Percentiles rank a stretch among this genome's conserved stretches.
Evolutionary conservation across 2,113 vertebrate species (phyloP).

Genomic region (Microtus pennsylvanicus): DNA sequence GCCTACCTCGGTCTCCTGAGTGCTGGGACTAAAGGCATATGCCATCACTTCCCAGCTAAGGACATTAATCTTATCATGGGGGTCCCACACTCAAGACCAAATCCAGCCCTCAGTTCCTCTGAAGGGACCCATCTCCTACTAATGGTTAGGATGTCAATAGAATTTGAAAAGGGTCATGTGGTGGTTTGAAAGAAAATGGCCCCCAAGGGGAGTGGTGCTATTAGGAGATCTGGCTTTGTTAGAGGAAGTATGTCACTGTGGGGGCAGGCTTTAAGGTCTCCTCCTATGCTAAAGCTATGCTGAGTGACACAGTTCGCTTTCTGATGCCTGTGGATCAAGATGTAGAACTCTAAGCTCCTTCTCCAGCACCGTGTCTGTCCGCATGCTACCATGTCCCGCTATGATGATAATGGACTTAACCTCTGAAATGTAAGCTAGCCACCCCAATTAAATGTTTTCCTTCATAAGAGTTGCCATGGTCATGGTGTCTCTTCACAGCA

Average conservation of each 20-base stretch:
- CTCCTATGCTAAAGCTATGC: background rate
- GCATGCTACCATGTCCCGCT: background rate
- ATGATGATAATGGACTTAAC: background rate
- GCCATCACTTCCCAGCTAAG: background rate
- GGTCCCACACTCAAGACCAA: background rate
- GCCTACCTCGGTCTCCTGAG: background rate
- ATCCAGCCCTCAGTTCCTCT: background rate
- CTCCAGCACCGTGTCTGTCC: background rate
- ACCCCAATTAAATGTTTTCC: background rate
- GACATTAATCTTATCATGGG: background rate
- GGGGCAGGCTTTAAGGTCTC: background rate
- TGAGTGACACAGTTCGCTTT: background rate
- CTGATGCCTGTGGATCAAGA: background rate
- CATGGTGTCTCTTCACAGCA: background rate
- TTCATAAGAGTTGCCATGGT: background rate
- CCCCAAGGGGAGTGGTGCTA: background rate
- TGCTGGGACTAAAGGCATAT: background rate
- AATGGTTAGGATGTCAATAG: background rate
- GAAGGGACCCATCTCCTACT: background rate
- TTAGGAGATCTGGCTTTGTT: background rate
- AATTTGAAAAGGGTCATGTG: background rate
- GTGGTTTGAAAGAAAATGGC: background rate
- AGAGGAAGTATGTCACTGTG: background rate
- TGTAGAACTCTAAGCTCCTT: background rate
- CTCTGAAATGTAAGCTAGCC: background rate